Evolutionary conservation across 2,888 invertebrate species (phyloP).

Genomic region (Lithophane semibrunnea): DNA sequence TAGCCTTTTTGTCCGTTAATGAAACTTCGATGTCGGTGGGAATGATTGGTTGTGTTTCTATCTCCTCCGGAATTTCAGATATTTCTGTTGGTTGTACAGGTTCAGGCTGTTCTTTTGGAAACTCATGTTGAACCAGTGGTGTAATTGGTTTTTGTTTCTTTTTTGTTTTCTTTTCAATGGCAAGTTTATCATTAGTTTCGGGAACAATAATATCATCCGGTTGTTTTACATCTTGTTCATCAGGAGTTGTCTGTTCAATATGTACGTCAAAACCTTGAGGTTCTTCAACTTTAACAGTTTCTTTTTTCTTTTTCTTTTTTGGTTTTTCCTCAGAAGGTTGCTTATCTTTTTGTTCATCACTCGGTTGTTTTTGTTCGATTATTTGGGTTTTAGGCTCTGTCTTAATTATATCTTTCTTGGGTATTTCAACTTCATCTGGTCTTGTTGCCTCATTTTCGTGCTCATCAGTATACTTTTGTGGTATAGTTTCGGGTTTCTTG

Average conservation of each 20-base stretch:
- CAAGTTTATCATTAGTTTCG: constrained; percentile 65
- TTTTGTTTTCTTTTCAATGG: constrained; percentile 45
- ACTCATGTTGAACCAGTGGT: constrained; percentile 16
- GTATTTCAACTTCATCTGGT: constrained; percentile 13
- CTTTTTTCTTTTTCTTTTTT: constrained; percentile 34
- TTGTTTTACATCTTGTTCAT: constrained; percentile 12
- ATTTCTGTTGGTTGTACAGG: constrained; percentile 13
- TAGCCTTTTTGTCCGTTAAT: constrained; percentile 43
- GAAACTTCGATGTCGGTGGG: constrained; percentile 2
- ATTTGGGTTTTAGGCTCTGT: constrained; percentile 11
- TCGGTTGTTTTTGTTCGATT: not conserved
- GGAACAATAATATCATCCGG: constrained; percentile 69
- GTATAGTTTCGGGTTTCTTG: constrained; percentile 4
- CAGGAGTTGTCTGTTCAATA: not conserved
- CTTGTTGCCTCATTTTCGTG: not conserved
- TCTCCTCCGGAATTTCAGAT: constrained; percentile 29
- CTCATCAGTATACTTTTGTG: constrained; percentile 8
- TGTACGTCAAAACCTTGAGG: constrained; percentile 5
- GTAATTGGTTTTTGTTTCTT: constrained; percentile 50
- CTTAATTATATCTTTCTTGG: not conserved
- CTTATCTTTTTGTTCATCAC: constrained; percentile 15
- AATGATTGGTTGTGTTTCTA: constrained; percentile 7
- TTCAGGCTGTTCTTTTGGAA: constrained; percentile 29
- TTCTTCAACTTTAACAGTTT: constrained; percentile 15
- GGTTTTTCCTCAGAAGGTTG: constrained; percentile 18